Base-by-base conservation (phyloP, 2,113 vertebrate genomes). In the Hippocampus zosterae region DNA sequence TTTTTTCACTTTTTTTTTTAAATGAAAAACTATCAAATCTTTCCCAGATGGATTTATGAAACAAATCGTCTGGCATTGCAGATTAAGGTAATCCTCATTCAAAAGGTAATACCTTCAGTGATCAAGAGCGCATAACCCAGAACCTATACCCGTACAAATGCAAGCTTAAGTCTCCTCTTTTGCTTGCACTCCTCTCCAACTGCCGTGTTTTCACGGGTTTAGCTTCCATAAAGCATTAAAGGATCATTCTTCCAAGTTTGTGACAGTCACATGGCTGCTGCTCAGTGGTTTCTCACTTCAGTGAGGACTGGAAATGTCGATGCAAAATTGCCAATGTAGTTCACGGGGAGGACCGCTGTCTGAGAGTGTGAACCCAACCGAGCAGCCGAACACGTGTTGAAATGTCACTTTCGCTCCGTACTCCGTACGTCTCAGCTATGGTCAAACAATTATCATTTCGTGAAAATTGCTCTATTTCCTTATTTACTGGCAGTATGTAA, bases 361-460 rank as follows among this genome's bases (percentile, higher is more conserved):
- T 52, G 21, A 57, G 33, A 68, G 33, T 13, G 3, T 46, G 1
- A 65, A 5, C 72, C 50, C 72, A 76, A 57, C 27, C 42, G 42
- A 9, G 23, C 55, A 55, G 48, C 56, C 50, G 16, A 53, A 52
- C 8, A 27, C 61, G 46, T 10, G 52, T 69, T 40, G 3, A 53
- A 23, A 25, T 44, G 41, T 52, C 42, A 25, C 60, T 71, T 69
- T 21, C 27, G 53, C 37, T 23, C 41, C 46, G 48, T 56, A 70
- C n/a, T 76, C n/a, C n/a, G n/a, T 52, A 44, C 21, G 56, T 23
- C 41, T 68, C 7, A 40, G 41, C 44, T 37, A 10, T 50, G 74
- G 67, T 77, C 65, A 77, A 78, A 72, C 55, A 74, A 61, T 80
- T 76, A 70, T 70, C 53, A 68, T 56, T 42, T 55, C 40, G 7